Evolutionary conservation across 2,113 vertebrate genomes (phyloP), one percentile per base, ranked within the genome.

Genomic region (Ciconia boyciana): DNA sequence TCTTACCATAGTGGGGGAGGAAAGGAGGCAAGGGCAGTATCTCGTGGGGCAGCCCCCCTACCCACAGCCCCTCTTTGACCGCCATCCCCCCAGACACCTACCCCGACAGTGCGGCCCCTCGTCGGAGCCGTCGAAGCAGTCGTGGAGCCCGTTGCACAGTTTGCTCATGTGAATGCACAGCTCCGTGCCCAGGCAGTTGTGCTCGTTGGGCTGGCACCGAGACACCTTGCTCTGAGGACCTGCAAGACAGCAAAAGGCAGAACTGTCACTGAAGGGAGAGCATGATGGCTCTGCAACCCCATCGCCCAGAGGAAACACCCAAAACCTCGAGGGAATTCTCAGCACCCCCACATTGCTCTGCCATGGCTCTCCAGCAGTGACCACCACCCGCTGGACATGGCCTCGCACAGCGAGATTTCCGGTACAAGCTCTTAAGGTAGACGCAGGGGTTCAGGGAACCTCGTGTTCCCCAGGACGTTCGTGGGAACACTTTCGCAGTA

Each of bases 41-140:
- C 16, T 49, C 2, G 1, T 0, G 25, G 49, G 54, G 29, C 55
- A 48, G 39, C 28, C 34, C 58, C 36, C 4, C 2, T 6, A 6
- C 44, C 39, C 4, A 0, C 72, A 62, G 44, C 32, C 36, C 90
- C 32, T 12, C 43, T 4, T 1, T 22, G 28, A 2, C 39, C 11
- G 0, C 28, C 18, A 8, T 4, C 14, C 25, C 39, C 43, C 39
- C 20, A 11, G 18, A 32, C 16, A 57, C 95, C 31, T 98, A 99
- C 99, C 99, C 98, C 99, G 98, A 94, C 99, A 99, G 96, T 99
- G 99, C 2, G 99, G 90, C 1, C 99, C 99, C 97, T 99, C 99
- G 2, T 99, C 99, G 1, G 99, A 99, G 83, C 99, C 99, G 0
- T 99, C 99, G 1, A 97, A 57, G 96, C 99, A 99, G 97, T 99